Conservation (phyloP, 2,113 vertebrate species). For the Myotis yumanensis region DNA sequence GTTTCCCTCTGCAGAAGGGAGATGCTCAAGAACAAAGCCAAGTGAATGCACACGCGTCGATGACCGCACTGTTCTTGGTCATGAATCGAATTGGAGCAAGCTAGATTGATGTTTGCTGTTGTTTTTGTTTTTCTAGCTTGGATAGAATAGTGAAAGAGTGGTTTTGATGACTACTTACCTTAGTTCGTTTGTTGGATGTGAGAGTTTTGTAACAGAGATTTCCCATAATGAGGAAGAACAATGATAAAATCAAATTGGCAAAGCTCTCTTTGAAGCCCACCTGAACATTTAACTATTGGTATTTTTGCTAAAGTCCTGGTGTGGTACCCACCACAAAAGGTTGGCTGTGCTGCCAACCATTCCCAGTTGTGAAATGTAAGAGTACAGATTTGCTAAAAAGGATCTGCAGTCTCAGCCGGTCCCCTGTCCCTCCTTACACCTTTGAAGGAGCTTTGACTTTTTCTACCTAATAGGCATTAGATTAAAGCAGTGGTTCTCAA, state of each 20-base stretch:
- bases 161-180: neutral
- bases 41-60: rapidly evolving
- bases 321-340: neutral
- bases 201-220: neutral
- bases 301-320: neutral
- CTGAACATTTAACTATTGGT: neutral
- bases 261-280: neutral
- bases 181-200: neutral
- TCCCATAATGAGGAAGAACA: neutral
- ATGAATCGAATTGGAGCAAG: neutral
- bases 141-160: neutral
- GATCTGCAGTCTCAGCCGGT: no score
- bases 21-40: neutral
- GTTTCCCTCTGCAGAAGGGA: neutral
- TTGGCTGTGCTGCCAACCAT: neutral
- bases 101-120: constrained; percentile 46
- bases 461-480: neutral
- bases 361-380: neutral
- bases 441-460: neutral
- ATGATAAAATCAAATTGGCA: constrained; percentile 4
- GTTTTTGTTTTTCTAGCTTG: constrained; percentile 28
- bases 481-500: neutral
- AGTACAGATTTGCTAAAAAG: neutral
- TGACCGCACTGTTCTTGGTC: neutral
- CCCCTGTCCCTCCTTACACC: neutral